Evolutionary conservation across 2,888 invertebrate genomes (phyloP).

Genomic region (Spicauda simplicius): DNA sequence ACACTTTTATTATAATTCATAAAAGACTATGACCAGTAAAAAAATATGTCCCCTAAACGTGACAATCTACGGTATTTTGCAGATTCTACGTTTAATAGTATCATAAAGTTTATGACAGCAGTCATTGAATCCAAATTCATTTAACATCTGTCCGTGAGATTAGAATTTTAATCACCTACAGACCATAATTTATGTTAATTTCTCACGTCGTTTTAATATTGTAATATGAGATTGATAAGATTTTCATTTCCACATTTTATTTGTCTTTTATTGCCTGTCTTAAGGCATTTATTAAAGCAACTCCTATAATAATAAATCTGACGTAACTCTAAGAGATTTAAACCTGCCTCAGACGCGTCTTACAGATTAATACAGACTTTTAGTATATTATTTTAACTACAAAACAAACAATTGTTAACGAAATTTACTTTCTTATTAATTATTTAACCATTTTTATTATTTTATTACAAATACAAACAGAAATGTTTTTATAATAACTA

Average conservation of each 20-base stretch:
- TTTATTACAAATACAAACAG: too few species aligned
- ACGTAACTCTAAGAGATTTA: too few species aligned
- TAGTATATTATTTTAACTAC: too few species aligned
- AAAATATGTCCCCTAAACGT: constrained; percentile 45
- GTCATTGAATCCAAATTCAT: constrained; percentile 34
- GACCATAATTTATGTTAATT: constrained; percentile 27
- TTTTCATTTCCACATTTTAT: not conserved
- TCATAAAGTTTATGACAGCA: constrained; percentile 30
- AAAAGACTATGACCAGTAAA: constrained; percentile 55
- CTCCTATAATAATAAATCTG: too few species aligned
- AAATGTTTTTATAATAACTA: too few species aligned
- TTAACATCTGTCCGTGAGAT: constrained; percentile 32
- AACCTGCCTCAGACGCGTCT: too few species aligned
- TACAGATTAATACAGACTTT: too few species aligned
- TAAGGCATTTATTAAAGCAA: not conserved
- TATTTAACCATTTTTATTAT: too few species aligned
- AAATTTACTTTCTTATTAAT: too few species aligned
- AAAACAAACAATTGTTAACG: too few species aligned
- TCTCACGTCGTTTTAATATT: constrained; percentile 10
- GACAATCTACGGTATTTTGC: constrained; percentile 41
- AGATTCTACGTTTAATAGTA: constrained; percentile 39
- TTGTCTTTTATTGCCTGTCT: not conserved
- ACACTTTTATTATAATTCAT: constrained; percentile 72
- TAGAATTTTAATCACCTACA: constrained; percentile 27
- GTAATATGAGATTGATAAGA: constrained; percentile 33